A percentile compares a stretch with the other conserved stretches of the same genome.
Evolutionary conservation across 2,888 invertebrate species (phyloP).

Genomic region (Chironomus riparius): DNA sequence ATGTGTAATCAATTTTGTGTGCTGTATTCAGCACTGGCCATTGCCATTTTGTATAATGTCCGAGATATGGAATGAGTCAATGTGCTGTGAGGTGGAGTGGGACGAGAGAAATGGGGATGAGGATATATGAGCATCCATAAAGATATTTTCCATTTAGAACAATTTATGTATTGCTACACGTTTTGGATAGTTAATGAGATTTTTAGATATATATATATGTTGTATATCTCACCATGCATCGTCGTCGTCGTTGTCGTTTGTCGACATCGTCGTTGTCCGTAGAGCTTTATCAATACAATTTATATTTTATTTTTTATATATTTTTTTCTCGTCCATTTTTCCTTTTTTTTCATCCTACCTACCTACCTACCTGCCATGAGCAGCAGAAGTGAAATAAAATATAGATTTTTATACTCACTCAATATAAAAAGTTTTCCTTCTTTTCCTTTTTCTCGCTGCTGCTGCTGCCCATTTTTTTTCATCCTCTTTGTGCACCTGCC

Average conservation of each 20-base stretch:
- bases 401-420: constrained; percentile 20
- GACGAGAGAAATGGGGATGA: not conserved
- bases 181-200: constrained; percentile 25
- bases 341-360: not conserved
- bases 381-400: constrained; percentile 13
- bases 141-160: constrained; percentile 25
- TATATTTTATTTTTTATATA: constrained; percentile 11
- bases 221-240: not conserved
- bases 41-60: not conserved
- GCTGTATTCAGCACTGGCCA: not conserved
- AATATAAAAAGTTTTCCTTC: constrained; percentile 8
- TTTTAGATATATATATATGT: constrained; percentile 12
- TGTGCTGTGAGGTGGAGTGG: too few species aligned
- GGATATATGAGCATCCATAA: constrained; percentile 12
- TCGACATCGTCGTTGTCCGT: constrained; percentile 1
- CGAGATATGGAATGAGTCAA: not conserved
- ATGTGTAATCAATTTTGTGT: constrained; percentile 23
- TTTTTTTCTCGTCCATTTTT: not conserved
- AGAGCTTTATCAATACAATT: constrained; percentile 25
- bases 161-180: constrained; percentile 16
- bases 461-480: not conserved
- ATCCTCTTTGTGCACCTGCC: not conserved
- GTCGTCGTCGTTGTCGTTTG: not conserved
- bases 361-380: not conserved
- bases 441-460: not conserved